phyloP scores from a whole-genome alignment of 2,797 vertebrate genomes.

The Sciurus carolinensis region DNA sequence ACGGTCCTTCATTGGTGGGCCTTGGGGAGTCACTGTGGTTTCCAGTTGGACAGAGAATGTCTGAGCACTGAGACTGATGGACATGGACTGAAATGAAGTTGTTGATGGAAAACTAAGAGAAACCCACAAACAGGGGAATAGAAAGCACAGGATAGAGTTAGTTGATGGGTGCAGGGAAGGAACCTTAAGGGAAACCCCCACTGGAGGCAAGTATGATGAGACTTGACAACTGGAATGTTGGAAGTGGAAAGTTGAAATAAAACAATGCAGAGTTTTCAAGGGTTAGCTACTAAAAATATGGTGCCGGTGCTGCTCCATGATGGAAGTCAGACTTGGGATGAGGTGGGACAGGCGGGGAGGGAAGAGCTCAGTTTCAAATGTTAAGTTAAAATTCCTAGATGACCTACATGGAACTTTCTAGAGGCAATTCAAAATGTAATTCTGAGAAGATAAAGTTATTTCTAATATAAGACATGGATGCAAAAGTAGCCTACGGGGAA shows the following conservation, averaged over 20 bases:
- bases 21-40: background rate
- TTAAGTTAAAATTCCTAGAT: background rate
- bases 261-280: background rate
- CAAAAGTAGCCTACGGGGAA: background rate
- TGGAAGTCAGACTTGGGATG: background rate
- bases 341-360: background rate
- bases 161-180: background rate
- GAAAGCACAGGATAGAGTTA: background rate
- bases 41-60: background rate
- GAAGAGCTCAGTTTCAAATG: background rate
- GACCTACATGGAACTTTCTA: background rate
- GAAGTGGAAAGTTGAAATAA: background rate
- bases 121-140: background rate
- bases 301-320: no score
- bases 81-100: background rate
- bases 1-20: background rate
- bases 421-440: background rate
- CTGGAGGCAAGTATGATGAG: background rate
- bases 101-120: background rate
- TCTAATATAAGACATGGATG: background rate
- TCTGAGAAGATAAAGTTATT: background rate
- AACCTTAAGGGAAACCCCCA: background rate
- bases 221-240: background rate
- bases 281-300: background rate
- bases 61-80: background rate